Evolutionary conservation across 2,113 vertebrate genomes (phyloP).

Genomic region (Scomber japonicus): DNA sequence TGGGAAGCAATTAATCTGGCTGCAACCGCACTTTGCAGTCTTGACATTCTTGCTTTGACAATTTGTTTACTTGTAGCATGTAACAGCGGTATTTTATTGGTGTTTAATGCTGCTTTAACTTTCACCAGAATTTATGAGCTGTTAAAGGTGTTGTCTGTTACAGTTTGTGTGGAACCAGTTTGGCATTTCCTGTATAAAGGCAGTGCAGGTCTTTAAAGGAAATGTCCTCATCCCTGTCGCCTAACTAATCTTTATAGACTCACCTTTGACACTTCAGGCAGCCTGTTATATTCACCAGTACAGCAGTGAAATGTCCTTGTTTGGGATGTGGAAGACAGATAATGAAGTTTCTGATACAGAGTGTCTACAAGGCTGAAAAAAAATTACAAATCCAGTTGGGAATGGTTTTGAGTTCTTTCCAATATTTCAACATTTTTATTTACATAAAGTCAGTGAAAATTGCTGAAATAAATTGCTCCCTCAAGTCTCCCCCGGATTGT

Average conservation of each 20-base stretch:
- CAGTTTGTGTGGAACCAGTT: conserved; percentile 76
- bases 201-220: conserved; percentile 72
- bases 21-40: conserved; percentile 36
- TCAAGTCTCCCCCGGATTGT: conserved; percentile 45
- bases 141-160: conserved; percentile 79
- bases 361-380: not conserved
- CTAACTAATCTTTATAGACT: conserved; percentile 77
- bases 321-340: conserved; percentile 52
- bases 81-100: conserved; percentile 45
- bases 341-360: conserved; percentile 38
- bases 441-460: conserved; percentile 61
- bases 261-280: conserved; percentile 76
- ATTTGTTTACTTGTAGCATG: conserved; percentile 25
- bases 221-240: conserved; percentile 72
- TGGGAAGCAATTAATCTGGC: conserved; percentile 13
- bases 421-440: conserved; percentile 64
- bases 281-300: conserved; percentile 49
- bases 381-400: conserved; percentile 6
- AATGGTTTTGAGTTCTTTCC: conserved; percentile 22
- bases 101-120: conserved; percentile 58
- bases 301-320: conserved; percentile 50
- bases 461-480: conserved; percentile 64
- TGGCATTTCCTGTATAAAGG: conserved; percentile 84
- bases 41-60: conserved; percentile 39
- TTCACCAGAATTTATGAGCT: conserved; percentile 73